phyloP scores from a whole-genome alignment of 2,888 invertebrate species.

The Escarpia spicata region DNA sequence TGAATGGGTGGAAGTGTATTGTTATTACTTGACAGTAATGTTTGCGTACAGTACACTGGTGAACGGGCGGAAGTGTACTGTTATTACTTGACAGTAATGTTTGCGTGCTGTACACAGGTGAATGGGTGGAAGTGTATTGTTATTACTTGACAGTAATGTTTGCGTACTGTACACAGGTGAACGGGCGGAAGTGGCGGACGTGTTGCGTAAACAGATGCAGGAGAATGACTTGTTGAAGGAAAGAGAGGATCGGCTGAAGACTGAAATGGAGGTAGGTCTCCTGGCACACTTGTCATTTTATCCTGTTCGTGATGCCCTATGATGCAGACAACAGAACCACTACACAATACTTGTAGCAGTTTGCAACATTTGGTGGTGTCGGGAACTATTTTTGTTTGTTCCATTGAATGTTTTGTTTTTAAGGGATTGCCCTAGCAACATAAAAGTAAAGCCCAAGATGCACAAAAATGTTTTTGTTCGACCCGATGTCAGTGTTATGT shows the following conservation, averaged over 20 bases:
- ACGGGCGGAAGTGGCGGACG: slow-evolving; percentile 50
- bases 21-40: too few species aligned
- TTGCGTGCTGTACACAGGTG: background rate
- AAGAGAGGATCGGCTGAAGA: slow-evolving; percentile 53
- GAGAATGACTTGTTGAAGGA: slow-evolving; percentile 57
- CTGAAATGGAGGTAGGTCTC: slow-evolving; percentile 53
- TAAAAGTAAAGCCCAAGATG: background rate
- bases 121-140: background rate
- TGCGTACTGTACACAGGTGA: slow-evolving; percentile 45
- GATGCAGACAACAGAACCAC: background rate
- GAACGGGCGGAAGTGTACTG: too few species aligned
- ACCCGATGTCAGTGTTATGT: too few species aligned
- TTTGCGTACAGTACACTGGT: too few species aligned
- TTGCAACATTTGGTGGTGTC: background rate
- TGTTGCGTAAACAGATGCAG: slow-evolving; percentile 49
- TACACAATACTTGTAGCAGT: background rate
- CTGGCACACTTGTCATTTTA: background rate
- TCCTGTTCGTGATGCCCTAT: background rate
- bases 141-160: background rate
- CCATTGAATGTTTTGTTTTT: background rate
- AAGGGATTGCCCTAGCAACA: background rate
- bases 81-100: background rate
- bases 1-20: too few species aligned
- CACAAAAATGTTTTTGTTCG: too few species aligned
- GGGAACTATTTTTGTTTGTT: background rate